Base-by-base conservation (phyloP, 1,140 invertebrate genomes). In the Pygmarrhopalites habei region DNA sequence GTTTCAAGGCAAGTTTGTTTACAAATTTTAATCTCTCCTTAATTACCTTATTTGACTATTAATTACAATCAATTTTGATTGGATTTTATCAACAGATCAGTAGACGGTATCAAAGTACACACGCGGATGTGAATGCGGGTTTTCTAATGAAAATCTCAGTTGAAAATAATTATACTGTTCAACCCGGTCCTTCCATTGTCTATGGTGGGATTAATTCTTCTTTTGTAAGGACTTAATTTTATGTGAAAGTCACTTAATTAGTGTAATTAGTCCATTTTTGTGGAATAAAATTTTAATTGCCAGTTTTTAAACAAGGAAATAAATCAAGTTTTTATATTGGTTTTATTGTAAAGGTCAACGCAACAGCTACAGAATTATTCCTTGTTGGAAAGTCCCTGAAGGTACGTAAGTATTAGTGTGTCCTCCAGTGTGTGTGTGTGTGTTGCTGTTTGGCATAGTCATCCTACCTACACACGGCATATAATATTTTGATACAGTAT, bases 111-210 rank as follows among this genome's bases (percentile, higher is more conserved):
- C 86, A 89, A 78, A 92, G 91, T 74, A 82, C 88, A 0, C 86
- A 90, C 72, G 88, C 89, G 0, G 82, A 86, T 68, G 84, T 92
- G 0, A 90, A 90, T 73, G 86, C 86, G 12, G 89, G 84, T 3
- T 90, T 92, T 72, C 75, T 84, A 0, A 80, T 88, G 30, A 81
- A 85, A 75, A 60, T 88, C 1, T 75, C 82, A 21, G 41, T 63
- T 25, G 32, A 12, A 0, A 30, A 53, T 1, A 72, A 75, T 64
- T 65, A 76, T 69, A 65, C 23, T 44, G 65, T 82, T 17, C 41
- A 80, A 15, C 74, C 80, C 35, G 78, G 77, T 25, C 79, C 81
- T 1, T 79, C 76, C n/a, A 77, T 86, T 52, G 79, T 84, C 15
- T 86, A 79, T 67, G 86, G 88, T 1, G 86, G 85, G 41, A 88